Conservation (phyloP, 2,888 invertebrate genomes). For the Gymnocheta viridis region DNA sequence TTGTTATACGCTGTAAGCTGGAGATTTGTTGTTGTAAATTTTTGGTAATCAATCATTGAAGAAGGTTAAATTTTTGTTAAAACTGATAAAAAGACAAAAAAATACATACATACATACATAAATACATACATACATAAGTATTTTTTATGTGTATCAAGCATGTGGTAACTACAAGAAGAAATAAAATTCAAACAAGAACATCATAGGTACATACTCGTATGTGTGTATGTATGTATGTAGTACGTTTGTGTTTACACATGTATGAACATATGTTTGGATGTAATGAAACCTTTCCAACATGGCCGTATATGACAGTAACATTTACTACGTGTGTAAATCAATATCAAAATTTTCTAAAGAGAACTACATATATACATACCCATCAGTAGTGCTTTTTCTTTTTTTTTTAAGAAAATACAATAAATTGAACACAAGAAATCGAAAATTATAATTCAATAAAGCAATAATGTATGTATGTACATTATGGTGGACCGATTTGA, state of each 20-base stretch:
- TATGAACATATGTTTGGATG: background rate
- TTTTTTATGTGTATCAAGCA: background rate
- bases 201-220: background rate
- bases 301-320: slow-evolving; percentile 10
- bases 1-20: background rate
- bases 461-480: no score
- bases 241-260: background rate
- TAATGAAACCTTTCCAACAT: slow-evolving; percentile 32
- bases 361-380: no score
- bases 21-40: background rate
- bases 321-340: slow-evolving; percentile 27
- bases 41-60: slow-evolving; percentile 63
- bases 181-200: background rate
- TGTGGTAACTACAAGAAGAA: background rate
- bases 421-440: no score
- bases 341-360: background rate
- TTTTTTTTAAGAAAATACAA: no score
- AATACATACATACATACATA: slow-evolving; percentile 2
- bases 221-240: background rate
- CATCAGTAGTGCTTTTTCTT: background rate
- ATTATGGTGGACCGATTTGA: no score
- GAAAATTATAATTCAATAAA: no score
- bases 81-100: slow-evolving; percentile 7
- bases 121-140: background rate
- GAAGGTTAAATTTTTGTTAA: slow-evolving; percentile 39